Conservation (phyloP, 2,797 vertebrate species). For the Oryzias sinensis region DNA sequence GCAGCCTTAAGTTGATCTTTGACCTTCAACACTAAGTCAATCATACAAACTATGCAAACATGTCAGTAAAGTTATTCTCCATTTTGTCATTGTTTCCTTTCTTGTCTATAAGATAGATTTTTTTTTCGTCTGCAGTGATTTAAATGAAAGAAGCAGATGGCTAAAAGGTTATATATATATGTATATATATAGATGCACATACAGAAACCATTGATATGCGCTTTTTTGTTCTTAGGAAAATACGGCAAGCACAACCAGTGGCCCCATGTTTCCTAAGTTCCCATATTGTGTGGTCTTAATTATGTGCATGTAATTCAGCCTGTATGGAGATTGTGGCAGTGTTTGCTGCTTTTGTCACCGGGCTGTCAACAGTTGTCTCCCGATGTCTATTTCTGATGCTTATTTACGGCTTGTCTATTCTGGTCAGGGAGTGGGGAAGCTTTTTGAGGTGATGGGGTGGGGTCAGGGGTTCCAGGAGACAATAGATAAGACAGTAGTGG, state of each 20-base stretch:
- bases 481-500: constrained; percentile 74
- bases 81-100: constrained; percentile 21
- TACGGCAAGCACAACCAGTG: constrained; percentile 36
- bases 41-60: constrained; percentile 59
- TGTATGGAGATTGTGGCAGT: constrained; percentile 81
- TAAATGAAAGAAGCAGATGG: not conserved
- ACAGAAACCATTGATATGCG: constrained; percentile 3
- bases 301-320: constrained; percentile 87
- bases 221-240: constrained; percentile 15
- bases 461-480: constrained; percentile 64
- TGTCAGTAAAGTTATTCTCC: constrained; percentile 76
- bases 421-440: constrained; percentile 58
- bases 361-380: constrained; percentile 89
- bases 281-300: constrained; percentile 84
- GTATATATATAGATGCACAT: not conserved
- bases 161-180: constrained; percentile 12
- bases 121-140: not conserved
- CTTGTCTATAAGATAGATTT: not conserved
- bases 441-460: not conserved
- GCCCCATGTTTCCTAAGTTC: constrained; percentile 77
- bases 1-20: constrained; percentile 47
- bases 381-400: constrained; percentile 87
- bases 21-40: constrained; percentile 68
- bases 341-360: constrained; percentile 83
- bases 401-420: constrained; percentile 82